These are phyloP conservation scores for Acestrorhynchus altus DNA, from an alignment of 2,797 vertebrate genomes.

Conservation along the genomic window DNA sequence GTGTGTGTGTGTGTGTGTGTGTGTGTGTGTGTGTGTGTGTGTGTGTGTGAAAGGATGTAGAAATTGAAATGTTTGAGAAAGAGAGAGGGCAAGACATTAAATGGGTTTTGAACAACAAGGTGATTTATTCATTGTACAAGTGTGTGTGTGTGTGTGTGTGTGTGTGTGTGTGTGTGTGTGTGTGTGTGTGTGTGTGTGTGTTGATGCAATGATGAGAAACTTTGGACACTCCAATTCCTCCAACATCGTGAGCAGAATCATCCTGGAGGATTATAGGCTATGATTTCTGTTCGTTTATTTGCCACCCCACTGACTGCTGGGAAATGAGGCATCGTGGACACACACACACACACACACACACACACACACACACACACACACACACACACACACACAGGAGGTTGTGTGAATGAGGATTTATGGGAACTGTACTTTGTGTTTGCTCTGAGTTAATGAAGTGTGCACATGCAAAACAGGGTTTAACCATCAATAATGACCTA, in stretches of 20 bases:
- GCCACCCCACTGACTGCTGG: constrained; percentile 47
- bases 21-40: not conserved
- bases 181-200: constrained; percentile 25
- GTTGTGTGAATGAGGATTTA: constrained; percentile 52
- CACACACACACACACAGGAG: constrained; percentile 5
- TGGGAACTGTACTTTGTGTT: constrained; percentile 54
- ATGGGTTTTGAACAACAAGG: not conserved
- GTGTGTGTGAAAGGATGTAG: not conserved
- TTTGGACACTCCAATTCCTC: constrained; percentile 28
- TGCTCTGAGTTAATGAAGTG: constrained; percentile 64
- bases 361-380: constrained; percentile 3
- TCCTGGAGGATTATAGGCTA: constrained; percentile 58
- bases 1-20: constrained; percentile 1
- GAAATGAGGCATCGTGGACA: constrained; percentile 42
- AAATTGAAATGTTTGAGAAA: not conserved
- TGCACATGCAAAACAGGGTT: constrained; percentile 66
- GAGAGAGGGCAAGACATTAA: not conserved
- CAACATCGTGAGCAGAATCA: constrained; percentile 53
- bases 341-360: constrained; percentile 29
- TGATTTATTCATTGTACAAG: not conserved
- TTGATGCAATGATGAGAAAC: constrained; percentile 40
- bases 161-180: constrained; percentile 17
- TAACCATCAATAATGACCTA: constrained; percentile 53
- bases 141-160: constrained; percentile 22
- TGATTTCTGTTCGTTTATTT: constrained; percentile 58